phyloP scores from a whole-genome alignment of 2,797 vertebrate genomes.

The Leucoraja ocellata region DNA sequence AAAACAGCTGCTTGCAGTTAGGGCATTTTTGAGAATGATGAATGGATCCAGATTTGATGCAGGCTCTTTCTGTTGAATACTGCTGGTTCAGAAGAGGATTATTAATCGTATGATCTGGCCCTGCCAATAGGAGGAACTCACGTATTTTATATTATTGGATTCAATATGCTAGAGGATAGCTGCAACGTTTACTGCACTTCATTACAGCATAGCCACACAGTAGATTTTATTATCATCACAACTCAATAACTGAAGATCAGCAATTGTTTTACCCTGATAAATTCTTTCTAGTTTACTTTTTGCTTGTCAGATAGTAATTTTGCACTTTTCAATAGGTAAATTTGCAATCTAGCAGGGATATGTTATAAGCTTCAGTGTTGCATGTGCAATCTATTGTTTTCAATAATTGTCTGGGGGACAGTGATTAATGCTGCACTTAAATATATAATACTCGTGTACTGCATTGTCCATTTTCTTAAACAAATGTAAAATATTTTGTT shows the following conservation, averaged over 20 bases:
- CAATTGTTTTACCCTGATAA: conserved; percentile 22
- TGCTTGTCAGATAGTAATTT: conserved; percentile 27
- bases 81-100: neutral
- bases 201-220: neutral
- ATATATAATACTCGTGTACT: conserved; percentile 7
- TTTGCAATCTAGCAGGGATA: conserved; percentile 10
- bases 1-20: neutral
- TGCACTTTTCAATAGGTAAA: conserved; percentile 20
- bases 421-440: conserved; percentile 15
- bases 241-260: conserved; percentile 11
- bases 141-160: neutral
- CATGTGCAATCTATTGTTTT: conserved; percentile 11
- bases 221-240: neutral
- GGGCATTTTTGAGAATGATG: neutral
- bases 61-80: neutral
- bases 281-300: conserved; percentile 26
- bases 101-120: conserved; percentile 13
- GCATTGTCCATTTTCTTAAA: conserved; percentile 26
- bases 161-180: neutral
- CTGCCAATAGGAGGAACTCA: neutral
- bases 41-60: neutral
- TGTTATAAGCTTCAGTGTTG: conserved; percentile 27
- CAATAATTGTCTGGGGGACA: conserved; percentile 24
- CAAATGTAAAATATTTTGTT: conserved; percentile 7
- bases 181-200: neutral